Evolutionary conservation across 2,888 invertebrate genomes (phyloP), one percentile per base, ranked within the genome.

Genomic region (Xanthostigma xanthostigma): DNA sequence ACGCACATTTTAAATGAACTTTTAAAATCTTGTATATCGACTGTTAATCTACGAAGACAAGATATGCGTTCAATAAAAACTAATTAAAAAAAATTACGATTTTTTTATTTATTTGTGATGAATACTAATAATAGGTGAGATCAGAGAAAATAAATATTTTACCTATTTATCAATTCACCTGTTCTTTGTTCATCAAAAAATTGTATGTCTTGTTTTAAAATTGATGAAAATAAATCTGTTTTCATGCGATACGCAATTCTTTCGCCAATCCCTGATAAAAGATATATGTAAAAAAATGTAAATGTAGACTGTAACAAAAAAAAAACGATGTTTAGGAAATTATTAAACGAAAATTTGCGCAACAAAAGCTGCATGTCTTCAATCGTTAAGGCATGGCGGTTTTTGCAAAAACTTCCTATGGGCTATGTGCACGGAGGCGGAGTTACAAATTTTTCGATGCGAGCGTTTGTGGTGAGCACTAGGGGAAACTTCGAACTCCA

Each of bases 21-120:
- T 68, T 97, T 97, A 64, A 97, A 96, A 61, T 96, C 95, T 64
- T 97, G 95, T 9, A 96, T 83, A 68, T 97, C 96, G 42, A 85
- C 79, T 33, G 94, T 94, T 53, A 96, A 69, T 57, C 89, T 84
- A 64, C 48, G 74, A 70, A 39, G 50, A 48, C 27, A 27, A 27
- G 27, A 27, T 5, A 27, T 27, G 27, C 27, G 3, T 27, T 27
- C 6, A 27, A 27, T 6, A 27, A 27, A 27, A 27, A 6, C 27
- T 27, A 27, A 27, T 27, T 17, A 3, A 6, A 27, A 27, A 27
- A 27, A 27, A 27, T 27, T 27, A 27, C 1, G 6, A 27, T 6
- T 27, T 3, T 27, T 27, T 27, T 27, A 27, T 27, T 27, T 27
- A 27, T 27, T 27, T 6, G 14, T 42, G 10, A 10, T 14, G 4